These are phyloP conservation scores for Theretra japonica DNA, from an alignment of 2,888 invertebrate genomes.

Conservation along the genomic window DNA sequence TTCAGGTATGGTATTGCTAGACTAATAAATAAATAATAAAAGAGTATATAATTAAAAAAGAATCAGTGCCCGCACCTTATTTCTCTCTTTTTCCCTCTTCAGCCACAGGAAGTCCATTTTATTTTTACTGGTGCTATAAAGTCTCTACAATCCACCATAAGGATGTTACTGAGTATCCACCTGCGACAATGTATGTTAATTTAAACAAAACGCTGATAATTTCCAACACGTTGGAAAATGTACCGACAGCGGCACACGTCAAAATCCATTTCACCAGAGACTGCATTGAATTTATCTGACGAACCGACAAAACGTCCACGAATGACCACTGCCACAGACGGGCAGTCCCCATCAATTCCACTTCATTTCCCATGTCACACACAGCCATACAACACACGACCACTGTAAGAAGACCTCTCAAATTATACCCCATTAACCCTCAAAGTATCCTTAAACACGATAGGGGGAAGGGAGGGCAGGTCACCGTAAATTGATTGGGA, in stretches of 20 bases:
- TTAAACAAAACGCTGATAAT: neutral
- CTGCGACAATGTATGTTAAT: no score
- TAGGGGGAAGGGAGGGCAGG: constrained; percentile 44
- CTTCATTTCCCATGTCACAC: constrained; percentile 68
- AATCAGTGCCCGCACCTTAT: no score
- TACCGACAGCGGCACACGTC: constrained; percentile 15
- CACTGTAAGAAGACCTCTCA: constrained; percentile 49
- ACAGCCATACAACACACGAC: constrained; percentile 50
- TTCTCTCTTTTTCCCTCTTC: no score
- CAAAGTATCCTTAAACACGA: constrained; percentile 36
- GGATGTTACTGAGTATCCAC: no score
- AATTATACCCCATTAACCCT: constrained; percentile 37
- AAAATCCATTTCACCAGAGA: constrained; percentile 17
- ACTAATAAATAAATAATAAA: no score
- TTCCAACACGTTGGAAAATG: neutral
- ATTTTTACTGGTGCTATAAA: no score
- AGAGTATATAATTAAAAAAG: no score
- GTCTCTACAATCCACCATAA: no score
- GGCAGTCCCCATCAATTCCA: constrained; percentile 59
- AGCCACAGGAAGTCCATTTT: no score
- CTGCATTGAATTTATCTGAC: constrained; percentile 34
- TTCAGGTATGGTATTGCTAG: no score
- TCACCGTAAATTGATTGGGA: constrained; percentile 53
- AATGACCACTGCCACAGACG: constrained; percentile 50
- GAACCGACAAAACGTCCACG: constrained; percentile 44